Evolutionary conservation across 2,888 invertebrate species (phyloP).

Genomic region (Nephrotoma guestfalica): DNA sequence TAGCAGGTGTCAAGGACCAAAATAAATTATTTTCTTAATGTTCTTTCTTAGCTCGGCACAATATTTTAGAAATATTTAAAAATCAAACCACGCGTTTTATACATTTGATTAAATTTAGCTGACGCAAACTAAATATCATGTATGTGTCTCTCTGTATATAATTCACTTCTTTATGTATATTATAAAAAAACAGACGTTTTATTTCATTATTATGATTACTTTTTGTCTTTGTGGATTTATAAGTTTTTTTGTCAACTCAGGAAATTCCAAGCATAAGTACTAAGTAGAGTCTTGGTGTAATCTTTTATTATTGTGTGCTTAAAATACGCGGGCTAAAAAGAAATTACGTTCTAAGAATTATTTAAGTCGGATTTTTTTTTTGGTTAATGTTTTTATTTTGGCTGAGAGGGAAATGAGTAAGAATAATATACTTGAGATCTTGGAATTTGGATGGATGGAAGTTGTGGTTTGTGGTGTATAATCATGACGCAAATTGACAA

Average conservation of each 20-base stretch:
- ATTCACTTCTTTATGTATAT: neutral
- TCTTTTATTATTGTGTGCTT: neutral
- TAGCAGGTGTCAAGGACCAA: neutral
- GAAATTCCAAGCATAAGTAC: neutral
- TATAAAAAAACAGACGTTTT: neutral
- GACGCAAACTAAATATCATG: neutral
- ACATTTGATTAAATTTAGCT: neutral
- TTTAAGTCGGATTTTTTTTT: neutral
- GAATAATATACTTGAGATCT: neutral
- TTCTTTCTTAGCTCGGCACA: neutral
- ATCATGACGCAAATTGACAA: neutral
- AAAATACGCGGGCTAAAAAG: neutral
- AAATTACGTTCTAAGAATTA: neutral
- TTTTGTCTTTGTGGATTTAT: neutral
- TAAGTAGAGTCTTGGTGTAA: neutral
- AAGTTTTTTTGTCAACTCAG: neutral
- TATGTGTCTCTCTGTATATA: neutral
- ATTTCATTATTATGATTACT: neutral
- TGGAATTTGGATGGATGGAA: neutral
- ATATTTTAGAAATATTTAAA: neutral
- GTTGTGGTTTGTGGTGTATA: neutral
- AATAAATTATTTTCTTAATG: neutral
- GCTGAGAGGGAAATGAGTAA: neutral
- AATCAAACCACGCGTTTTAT: neutral
- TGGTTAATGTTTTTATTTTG: neutral